phyloP scores from a whole-genome alignment of 2,888 invertebrate species.

The Patella pellucida region DNA sequence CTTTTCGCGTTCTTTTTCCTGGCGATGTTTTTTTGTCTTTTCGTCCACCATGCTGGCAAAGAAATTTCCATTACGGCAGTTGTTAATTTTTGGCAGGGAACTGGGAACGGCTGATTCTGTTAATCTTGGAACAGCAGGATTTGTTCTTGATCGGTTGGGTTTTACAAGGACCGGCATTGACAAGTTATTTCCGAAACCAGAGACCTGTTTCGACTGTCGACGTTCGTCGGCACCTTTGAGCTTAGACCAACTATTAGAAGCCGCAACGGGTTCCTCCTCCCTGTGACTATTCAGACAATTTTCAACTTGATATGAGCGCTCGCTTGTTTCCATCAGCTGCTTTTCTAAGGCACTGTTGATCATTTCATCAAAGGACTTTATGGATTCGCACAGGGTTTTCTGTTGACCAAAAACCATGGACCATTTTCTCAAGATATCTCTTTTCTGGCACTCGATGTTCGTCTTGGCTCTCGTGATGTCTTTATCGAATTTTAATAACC shows the following conservation, averaged over 20 bases:
- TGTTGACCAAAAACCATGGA: slow-evolving; percentile 40
- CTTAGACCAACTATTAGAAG: neutral
- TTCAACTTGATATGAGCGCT: neutral
- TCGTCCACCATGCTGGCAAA: neutral
- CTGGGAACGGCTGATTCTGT: neutral
- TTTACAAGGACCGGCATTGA: neutral
- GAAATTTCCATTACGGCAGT: neutral
- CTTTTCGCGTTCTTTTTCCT: neutral
- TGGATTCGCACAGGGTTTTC: slow-evolving; percentile 38
- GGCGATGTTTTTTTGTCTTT: neutral
- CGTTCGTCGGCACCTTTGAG: neutral
- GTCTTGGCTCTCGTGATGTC: slow-evolving; percentile 25
- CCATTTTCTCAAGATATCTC: slow-evolving; percentile 37
- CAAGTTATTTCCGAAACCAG: neutral
- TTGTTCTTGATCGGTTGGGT: neutral
- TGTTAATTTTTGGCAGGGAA: neutral
- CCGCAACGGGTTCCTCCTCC: neutral
- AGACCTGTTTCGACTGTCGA: neutral
- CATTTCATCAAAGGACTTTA: slow-evolving; percentile 36
- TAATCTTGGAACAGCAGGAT: neutral
- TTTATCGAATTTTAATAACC: slow-evolving; percentile 38
- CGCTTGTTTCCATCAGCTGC: neutral
- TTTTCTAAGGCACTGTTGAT: slow-evolving; percentile 34
- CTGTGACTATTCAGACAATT: neutral
- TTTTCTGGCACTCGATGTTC: slow-evolving; percentile 30